A percentile compares a stretch with the other conserved stretches of the same genome.
These are phyloP conservation scores for Cydia fagiglandana DNA, from an alignment of 1,140 invertebrate species.

Conservation along the genomic window DNA sequence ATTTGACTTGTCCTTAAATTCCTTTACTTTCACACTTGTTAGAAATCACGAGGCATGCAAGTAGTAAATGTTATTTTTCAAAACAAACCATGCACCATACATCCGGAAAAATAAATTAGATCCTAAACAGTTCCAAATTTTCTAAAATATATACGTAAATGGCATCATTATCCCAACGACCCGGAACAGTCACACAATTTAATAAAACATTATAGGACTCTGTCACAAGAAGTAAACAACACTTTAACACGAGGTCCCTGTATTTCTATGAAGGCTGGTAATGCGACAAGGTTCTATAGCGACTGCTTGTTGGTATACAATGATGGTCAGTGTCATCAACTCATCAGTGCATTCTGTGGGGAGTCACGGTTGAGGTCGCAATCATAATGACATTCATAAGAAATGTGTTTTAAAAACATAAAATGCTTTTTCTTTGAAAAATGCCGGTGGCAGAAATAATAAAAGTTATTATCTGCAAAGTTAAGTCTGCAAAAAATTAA, in stretches of 20 bases:
- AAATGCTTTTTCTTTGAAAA: background rate
- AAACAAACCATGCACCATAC: background rate
- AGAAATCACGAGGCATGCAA: too few relatives aligned
- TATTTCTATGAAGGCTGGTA: background rate
- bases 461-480: too few relatives aligned
- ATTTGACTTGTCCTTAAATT: too few relatives aligned
- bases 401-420: background rate
- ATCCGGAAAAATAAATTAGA: constrained; percentile 14
- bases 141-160: background rate
- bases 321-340: background rate
- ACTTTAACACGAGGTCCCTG: background rate
- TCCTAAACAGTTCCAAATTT: background rate
- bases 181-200: background rate
- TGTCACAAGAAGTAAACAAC: background rate
- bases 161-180: background rate
- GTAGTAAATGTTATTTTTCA: too few relatives aligned
- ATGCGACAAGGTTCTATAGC: background rate
- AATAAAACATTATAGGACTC: background rate
- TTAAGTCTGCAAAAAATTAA: too few relatives aligned
- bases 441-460: too few relatives aligned
- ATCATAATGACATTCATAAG: background rate
- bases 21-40: too few relatives aligned
- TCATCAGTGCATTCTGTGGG: constrained; percentile 8
- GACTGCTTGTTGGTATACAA: background rate
- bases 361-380: background rate